Evolutionary conservation across 2,888 invertebrate species (phyloP).

Genomic region (Lepidocyrtinus sp.): DNA sequence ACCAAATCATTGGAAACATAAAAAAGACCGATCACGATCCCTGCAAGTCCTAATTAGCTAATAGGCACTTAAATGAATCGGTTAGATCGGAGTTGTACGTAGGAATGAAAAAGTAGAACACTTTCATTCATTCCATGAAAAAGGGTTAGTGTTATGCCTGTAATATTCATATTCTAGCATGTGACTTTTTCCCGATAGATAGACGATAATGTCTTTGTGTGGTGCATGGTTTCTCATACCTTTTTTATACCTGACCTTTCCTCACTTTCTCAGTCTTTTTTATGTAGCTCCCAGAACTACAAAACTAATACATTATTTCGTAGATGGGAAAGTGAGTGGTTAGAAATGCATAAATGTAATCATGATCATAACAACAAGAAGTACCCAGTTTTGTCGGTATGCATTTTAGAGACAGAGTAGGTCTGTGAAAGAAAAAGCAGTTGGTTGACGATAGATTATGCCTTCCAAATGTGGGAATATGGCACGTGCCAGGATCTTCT

Average conservation of each 20-base stretch:
- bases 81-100: background rate
- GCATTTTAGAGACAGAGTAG: constrained; percentile 23
- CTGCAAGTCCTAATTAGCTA: background rate
- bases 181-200: constrained; percentile 52
- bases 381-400: constrained; percentile 42
- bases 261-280: constrained; percentile 38
- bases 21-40: background rate
- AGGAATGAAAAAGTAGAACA: constrained; percentile 29
- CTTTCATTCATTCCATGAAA: constrained; percentile 46
- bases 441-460: constrained; percentile 37
- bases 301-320: constrained; percentile 6
- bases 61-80: background rate
- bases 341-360: constrained; percentile 15
- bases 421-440: constrained; percentile 27
- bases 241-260: constrained; percentile 56
- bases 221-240: constrained; percentile 53
- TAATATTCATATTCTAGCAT: constrained; percentile 18
- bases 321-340: constrained; percentile 12
- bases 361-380: constrained; percentile 41
- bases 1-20: background rate
- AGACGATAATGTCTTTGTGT: constrained; percentile 45
- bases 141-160: constrained; percentile 42
- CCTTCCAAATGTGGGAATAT: constrained; percentile 62
- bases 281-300: background rate
- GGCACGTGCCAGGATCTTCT: constrained; percentile 52